Percentiles rank a stretch among this genome's conserved stretches.
Conservation (phyloP, 2,888 invertebrate genomes). For the Dynastes maya region DNA sequence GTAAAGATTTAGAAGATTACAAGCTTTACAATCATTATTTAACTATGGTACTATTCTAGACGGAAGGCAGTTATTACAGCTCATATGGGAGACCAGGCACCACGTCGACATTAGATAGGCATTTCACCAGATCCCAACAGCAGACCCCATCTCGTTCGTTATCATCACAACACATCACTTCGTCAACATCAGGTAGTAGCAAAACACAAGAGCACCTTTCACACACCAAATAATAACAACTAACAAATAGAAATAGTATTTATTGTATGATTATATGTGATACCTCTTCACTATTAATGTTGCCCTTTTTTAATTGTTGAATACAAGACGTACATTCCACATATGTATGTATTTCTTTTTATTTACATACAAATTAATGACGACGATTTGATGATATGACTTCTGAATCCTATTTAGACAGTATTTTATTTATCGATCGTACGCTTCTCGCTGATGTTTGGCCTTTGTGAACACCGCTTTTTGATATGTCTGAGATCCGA, state of each 20-base stretch:
- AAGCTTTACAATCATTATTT: neutral
- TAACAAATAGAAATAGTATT: neutral
- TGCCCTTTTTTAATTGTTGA: no score
- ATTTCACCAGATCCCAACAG: slow-evolving; percentile 74
- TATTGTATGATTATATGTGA: neutral
- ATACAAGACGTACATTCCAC: no score
- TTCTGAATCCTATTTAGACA: neutral
- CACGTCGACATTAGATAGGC: slow-evolving; percentile 80
- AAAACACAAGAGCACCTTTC: slow-evolving; percentile 13
- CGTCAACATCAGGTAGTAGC: slow-evolving; percentile 70
- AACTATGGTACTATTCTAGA: slow-evolving; percentile 58
- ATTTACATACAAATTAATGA: neutral
- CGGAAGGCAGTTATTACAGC: slow-evolving; percentile 70
- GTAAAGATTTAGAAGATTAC: no score
- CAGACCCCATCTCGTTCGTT: slow-evolving; percentile 83
- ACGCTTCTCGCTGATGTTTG: slow-evolving; percentile 47
- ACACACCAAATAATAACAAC: slow-evolving; percentile 14
- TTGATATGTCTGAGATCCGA: slow-evolving; percentile 17
- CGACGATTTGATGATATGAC: neutral
- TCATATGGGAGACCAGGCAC: slow-evolving; percentile 79
- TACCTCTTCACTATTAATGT: no score
- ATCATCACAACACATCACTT: slow-evolving; percentile 81
- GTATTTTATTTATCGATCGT: slow-evolving; percentile 35
- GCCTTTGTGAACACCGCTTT: slow-evolving; percentile 45
- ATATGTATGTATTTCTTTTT: no score